Evolutionary conservation across 2,888 invertebrate species (phyloP), one percentile per base, ranked within the genome.

Genomic region (Leptinotarsa juncta): DNA sequence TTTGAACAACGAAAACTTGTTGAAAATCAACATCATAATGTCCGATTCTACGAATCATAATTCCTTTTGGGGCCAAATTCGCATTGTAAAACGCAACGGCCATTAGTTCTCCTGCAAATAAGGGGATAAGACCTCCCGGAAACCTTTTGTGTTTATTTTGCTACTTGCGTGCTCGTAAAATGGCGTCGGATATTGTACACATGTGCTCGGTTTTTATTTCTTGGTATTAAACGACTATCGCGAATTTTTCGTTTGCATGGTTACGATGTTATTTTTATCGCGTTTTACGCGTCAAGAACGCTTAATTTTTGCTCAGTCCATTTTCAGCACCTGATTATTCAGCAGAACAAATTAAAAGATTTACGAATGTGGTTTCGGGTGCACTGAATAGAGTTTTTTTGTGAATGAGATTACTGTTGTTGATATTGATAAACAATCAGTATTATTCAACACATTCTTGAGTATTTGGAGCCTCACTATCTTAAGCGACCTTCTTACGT

Each of bases 91-190:
- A 32, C 26, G 14, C 10, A 68, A 68, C 65, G 42, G 68, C 71
- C 68, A 73, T 73, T 72, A 72, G 75, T 57, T 67, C 67, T 70
- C 70, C 67, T 67, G 68, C 72, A 65, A 76, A 53, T 73, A 65
- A 70, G 15, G 71, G 76, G 68, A 74, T 78, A 75, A 76, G 78
- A 78, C 78, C 78, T 78, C 78, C 76, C 76, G 74, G 76, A 72
- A 71, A 75, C 74, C 68, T 68, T 74, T 71, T 72, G 75, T 77
- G 75, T 78, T 77, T 78, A 76, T 76, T 76, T 78, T 76, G 72
- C 74, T 74, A n/a, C 62, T 62, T 62, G 62, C 42, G 62, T 62
- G 72, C 65, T 74, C 71, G 72, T 74, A 67, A 69, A 76, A 78
- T 73, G 50, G 71, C 70, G 65, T 55, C 68, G 74, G 74, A 71